phyloP scores from a whole-genome alignment of 1,140 invertebrate genomes.

The Zaprionus davidi region DNA sequence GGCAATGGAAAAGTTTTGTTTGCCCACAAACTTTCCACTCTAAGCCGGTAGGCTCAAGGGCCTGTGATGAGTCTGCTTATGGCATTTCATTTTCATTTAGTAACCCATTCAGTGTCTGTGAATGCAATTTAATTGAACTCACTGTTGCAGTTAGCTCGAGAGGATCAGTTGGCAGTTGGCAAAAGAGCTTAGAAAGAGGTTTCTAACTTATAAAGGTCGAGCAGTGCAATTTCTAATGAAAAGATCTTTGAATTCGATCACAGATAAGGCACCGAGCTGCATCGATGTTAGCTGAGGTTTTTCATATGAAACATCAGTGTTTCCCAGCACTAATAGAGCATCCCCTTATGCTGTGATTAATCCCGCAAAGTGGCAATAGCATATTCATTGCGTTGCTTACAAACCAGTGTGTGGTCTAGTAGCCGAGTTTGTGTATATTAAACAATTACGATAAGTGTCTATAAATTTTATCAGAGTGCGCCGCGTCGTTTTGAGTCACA shows the following conservation, averaged over 20 bases:
- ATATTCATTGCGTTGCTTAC: too few relatives aligned
- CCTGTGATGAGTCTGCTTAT: background rate
- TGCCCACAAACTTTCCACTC: background rate
- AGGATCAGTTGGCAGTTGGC: background rate
- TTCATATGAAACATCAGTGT: too few relatives aligned
- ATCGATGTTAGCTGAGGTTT: too few relatives aligned
- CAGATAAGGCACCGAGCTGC: too few relatives aligned
- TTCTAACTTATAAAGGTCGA: too few relatives aligned
- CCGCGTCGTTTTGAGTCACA: constrained; percentile 29
- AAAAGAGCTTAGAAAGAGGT: too few relatives aligned
- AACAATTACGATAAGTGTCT: constrained; percentile 26
- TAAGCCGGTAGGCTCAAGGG: background rate
- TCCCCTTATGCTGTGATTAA: too few relatives aligned
- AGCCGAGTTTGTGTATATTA: constrained; percentile 3
- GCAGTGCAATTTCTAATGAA: too few relatives aligned
- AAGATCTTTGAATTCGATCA: too few relatives aligned
- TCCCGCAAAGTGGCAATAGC: too few relatives aligned
- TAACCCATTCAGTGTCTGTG: background rate
- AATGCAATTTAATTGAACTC: background rate
- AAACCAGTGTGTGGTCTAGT: background rate
- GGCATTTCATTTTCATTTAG: background rate
- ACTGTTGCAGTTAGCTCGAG: background rate
- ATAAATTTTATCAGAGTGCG: constrained; percentile 17
- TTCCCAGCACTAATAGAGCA: too few relatives aligned
- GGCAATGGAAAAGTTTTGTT: constrained; percentile 16